Percentiles rank a stretch among this genome's conserved stretches.
Evolutionary conservation across 2,888 invertebrate species (phyloP).

Genomic region (Philaethria dido): DNA sequence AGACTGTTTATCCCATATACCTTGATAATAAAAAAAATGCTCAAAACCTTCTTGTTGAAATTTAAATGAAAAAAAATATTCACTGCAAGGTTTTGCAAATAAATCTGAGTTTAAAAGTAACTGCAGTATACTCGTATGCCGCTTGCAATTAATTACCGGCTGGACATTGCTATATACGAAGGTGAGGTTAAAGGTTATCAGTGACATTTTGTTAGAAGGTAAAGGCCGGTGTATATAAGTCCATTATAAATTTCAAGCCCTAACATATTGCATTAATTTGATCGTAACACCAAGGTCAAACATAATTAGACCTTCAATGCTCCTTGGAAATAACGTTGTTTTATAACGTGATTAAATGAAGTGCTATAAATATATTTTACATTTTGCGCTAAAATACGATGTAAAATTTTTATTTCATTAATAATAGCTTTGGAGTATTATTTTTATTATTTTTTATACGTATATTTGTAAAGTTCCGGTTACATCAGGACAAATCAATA

Average conservation of each 20-base stretch:
- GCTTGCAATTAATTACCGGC: slow-evolving; percentile 25
- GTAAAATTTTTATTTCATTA: neutral
- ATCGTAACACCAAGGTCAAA: slow-evolving; percentile 48
- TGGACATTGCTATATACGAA: slow-evolving; percentile 27
- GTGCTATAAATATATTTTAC: slow-evolving; percentile 29
- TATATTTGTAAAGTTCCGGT: no score
- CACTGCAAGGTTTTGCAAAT: neutral
- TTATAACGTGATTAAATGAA: slow-evolving; percentile 50
- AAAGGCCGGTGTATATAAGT: slow-evolving; percentile 41
- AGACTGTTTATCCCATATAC: no score
- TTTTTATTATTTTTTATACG: neutral
- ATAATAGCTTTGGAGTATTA: neutral
- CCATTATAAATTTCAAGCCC: slow-evolving; percentile 44
- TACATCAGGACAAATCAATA: no score
- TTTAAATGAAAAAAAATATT: neutral
- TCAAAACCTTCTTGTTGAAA: no score
- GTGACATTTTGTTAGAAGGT: slow-evolving; percentile 43
- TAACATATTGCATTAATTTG: slow-evolving; percentile 49
- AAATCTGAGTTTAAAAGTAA: slow-evolving; percentile 4
- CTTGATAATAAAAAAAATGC: no score
- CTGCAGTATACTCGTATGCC: slow-evolving; percentile 9
- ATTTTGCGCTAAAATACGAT: slow-evolving; percentile 1
- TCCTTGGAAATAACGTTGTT: slow-evolving; percentile 54
- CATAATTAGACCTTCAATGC: slow-evolving; percentile 56
- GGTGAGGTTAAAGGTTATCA: slow-evolving; percentile 40